Percentiles rank a stretch among this genome's conserved stretches.
Conservation (phyloP, 2,113 vertebrate genomes). For the Hassar affinis region DNA sequence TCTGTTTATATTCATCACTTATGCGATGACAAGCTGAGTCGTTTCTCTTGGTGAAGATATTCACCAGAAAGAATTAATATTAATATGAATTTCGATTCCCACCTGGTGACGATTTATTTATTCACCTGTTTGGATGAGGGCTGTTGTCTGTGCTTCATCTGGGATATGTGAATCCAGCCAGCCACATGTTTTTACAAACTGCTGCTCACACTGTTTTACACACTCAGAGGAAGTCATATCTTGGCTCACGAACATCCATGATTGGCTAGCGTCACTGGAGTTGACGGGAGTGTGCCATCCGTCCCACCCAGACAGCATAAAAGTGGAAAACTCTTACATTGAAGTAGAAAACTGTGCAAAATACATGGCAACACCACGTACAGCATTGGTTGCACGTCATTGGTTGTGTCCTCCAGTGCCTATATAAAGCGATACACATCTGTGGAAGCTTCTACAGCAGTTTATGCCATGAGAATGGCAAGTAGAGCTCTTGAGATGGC, state of each 20-base stretch:
- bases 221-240: neutral
- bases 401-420: no score
- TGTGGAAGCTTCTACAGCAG: no score
- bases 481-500: no score
- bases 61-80: neutral
- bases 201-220: neutral
- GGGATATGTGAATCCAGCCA: neutral
- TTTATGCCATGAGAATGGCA: no score
- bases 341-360: no score
- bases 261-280: neutral
- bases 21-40: conserved; percentile 8
- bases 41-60: neutral
- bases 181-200: neutral
- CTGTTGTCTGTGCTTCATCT: neutral
- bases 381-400: no score
- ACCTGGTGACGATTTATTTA: neutral
- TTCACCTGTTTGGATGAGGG: neutral
- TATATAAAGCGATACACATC: no score
- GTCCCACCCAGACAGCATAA: neutral
- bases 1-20: conserved; percentile 26
- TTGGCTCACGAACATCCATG: neutral
- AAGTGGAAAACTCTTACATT: no score
- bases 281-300: neutral
- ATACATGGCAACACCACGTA: no score
- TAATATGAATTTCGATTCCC: neutral